phyloP scores from a whole-genome alignment of 92 coral and sea anemone genomes.

The Epizoanthus stellaris region DNA sequence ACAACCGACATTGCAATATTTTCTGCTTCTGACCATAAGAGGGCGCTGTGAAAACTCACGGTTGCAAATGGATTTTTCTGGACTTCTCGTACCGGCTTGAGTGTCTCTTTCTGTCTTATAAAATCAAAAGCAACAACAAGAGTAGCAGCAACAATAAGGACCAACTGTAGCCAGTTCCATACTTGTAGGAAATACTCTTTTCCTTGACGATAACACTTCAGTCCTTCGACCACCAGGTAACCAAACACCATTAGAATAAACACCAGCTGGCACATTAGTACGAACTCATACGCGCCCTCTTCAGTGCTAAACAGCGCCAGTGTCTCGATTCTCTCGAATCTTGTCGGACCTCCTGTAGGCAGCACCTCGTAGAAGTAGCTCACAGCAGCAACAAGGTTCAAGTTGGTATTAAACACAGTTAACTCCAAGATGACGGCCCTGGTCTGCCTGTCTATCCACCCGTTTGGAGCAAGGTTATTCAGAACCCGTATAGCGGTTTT shows the following conservation, averaged over 20 bases:
- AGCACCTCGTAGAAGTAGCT: slow-evolving; percentile 50
- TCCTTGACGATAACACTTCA: slow-evolving; percentile 35
- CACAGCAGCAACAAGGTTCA: slow-evolving; percentile 13
- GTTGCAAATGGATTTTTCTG: slow-evolving; percentile 45
- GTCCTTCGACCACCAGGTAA: slow-evolving; percentile 43
- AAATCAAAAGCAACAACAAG: slow-evolving; percentile 24
- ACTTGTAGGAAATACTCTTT: slow-evolving; percentile 3
- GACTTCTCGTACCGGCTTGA: slow-evolving; percentile 10
- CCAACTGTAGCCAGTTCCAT: slow-evolving; percentile 57
- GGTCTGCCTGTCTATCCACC: slow-evolving; percentile 62
- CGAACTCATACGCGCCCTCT: neutral
- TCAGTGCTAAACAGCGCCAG: slow-evolving; percentile 18
- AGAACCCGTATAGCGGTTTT: slow-evolving; percentile 43
- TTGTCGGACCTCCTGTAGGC: slow-evolving; percentile 41
- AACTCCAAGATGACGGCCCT: slow-evolving; percentile 55
- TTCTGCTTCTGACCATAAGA: slow-evolving; percentile 42
- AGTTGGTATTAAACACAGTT: slow-evolving; percentile 33
- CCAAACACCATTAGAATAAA: slow-evolving; percentile 49
- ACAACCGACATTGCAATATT: slow-evolving; percentile 29
- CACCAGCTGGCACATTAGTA: slow-evolving; percentile 4
- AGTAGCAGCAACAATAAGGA: slow-evolving; percentile 31
- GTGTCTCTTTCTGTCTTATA: slow-evolving; percentile 21
- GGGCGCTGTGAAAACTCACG: slow-evolving; percentile 36
- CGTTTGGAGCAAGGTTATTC: slow-evolving; percentile 27
- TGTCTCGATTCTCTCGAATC: neutral